phyloP scores from a whole-genome alignment of 2,113 vertebrate species.

The Phoxinus phoxinus region DNA sequence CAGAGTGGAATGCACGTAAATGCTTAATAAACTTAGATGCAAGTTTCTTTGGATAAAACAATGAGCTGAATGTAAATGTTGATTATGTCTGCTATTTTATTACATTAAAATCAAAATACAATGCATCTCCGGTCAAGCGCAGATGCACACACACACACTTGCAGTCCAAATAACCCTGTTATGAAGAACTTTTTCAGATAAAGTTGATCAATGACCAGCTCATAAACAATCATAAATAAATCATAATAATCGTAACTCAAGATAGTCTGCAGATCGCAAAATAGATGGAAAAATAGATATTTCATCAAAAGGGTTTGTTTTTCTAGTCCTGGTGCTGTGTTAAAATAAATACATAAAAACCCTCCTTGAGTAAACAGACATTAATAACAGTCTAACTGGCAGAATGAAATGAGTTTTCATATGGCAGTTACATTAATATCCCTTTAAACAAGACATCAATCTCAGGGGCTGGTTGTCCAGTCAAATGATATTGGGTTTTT shows the following conservation, averaged over 20 bases:
- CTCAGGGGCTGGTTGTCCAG: slow-evolving; percentile 35
- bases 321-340: neutral
- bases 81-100: neutral
- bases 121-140: neutral
- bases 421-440: slow-evolving; percentile 56
- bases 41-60: too few relatives aligned
- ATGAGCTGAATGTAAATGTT: too few relatives aligned
- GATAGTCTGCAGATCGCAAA: neutral
- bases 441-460: slow-evolving; percentile 62
- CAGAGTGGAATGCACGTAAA: too few relatives aligned
- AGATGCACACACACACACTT: too few relatives aligned
- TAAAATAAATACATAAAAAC: neutral
- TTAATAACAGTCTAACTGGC: slow-evolving; percentile 29
- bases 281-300: neutral
- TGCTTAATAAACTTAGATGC: neutral
- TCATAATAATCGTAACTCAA: neutral
- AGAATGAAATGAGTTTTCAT: slow-evolving; percentile 35
- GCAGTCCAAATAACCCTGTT: neutral
- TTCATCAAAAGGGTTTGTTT: neutral
- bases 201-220: neutral
- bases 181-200: neutral
- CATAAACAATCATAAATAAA: slow-evolving; percentile 19
- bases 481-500: slow-evolving; percentile 60
- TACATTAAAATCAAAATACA: neutral
- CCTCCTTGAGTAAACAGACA: slow-evolving; percentile 22